phyloP scores from a whole-genome alignment of 2,113 vertebrate genomes.

The Hemibates koningsi region DNA sequence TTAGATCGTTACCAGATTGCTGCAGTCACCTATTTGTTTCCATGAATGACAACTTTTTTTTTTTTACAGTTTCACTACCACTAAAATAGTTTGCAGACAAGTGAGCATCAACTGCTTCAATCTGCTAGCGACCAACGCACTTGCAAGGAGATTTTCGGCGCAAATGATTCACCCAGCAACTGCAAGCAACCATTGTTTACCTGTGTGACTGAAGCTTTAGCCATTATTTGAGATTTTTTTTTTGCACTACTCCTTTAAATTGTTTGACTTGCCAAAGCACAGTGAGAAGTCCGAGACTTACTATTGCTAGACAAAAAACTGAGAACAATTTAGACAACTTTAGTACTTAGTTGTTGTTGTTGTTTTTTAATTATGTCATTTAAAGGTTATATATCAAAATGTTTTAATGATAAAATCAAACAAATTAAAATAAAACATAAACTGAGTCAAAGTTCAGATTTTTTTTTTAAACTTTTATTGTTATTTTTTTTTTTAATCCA shows the following conservation, averaged over 20 bases:
- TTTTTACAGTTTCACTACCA: neutral
- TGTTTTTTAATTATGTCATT: neutral
- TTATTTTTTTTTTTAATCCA: neutral
- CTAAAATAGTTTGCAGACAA: neutral
- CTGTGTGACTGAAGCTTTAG: neutral
- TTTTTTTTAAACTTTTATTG: neutral
- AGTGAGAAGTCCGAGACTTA: neutral
- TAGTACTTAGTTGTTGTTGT: neutral
- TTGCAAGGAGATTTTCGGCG: neutral
- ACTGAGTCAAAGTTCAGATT: neutral
- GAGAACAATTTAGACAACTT: neutral
- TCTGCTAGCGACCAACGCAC: neutral
- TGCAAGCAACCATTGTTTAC: neutral
- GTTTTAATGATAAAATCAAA: neutral
- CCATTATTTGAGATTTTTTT: neutral
- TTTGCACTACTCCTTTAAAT: neutral
- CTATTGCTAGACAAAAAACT: neutral
- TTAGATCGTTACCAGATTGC: neutral
- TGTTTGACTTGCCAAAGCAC: neutral
- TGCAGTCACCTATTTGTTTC: neutral
- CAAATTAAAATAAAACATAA: neutral
- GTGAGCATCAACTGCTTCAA: neutral
- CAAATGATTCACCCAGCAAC: neutral
- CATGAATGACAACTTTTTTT: neutral
- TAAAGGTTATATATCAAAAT: neutral